phyloP scores from a whole-genome alignment of 2,113 vertebrate species.

The Edolisoma coerulescens region DNA sequence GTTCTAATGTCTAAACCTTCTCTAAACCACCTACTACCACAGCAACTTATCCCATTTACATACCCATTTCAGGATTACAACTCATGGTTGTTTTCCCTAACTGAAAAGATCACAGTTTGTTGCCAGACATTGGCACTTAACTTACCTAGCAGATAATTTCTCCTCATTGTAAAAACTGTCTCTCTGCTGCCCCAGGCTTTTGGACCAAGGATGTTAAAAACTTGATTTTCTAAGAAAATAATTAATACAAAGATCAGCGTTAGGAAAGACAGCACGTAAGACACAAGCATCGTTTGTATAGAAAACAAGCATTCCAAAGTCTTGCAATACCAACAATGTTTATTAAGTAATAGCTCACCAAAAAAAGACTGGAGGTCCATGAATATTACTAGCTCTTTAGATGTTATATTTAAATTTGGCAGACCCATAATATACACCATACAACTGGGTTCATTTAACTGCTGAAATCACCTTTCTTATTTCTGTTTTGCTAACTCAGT shows the following conservation, averaged over 20 bases:
- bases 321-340: neutral
- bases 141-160: neutral
- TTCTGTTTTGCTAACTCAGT: neutral
- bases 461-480: neutral
- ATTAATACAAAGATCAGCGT: neutral
- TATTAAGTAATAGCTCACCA: neutral
- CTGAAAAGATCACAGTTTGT: neutral
- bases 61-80: neutral
- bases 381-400: neutral
- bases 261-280: neutral
- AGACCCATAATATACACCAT: neutral
- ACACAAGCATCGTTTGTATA: neutral
- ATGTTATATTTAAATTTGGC: neutral
- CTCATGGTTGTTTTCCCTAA: neutral
- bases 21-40: neutral
- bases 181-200: neutral
- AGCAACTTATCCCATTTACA: neutral
- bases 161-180: neutral
- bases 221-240: neutral
- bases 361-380: neutral
- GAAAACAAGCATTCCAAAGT: neutral
- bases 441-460: neutral
- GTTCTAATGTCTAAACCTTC: neutral
- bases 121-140: neutral
- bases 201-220: neutral